phyloP scores from a whole-genome alignment of 2,888 invertebrate genomes.

The Amiota communis region DNA sequence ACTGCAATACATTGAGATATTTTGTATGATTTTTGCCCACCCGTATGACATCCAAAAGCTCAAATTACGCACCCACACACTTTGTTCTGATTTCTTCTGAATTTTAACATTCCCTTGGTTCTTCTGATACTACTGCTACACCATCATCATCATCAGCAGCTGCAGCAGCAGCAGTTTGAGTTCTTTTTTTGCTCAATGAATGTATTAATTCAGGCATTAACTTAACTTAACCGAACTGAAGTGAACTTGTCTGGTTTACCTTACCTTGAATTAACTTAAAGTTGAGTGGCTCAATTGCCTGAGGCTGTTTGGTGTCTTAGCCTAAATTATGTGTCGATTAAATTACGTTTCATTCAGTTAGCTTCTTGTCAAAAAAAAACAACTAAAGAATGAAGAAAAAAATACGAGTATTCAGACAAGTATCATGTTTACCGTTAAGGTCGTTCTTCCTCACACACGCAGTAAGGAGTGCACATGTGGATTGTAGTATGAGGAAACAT shows the following conservation, averaged over 20 bases:
- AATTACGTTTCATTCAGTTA: conserved; percentile 10
- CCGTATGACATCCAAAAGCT: neutral
- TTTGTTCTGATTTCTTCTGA: no score
- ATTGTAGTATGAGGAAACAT: neutral
- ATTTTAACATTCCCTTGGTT: no score
- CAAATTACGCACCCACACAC: conserved; percentile 17
- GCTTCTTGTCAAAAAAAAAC: neutral
- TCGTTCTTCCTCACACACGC: neutral
- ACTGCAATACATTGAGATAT: no score
- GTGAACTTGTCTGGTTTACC: neutral
- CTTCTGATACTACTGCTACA: no score
- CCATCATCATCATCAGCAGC: no score
- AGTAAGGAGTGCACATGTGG: neutral
- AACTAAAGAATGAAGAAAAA: no score
- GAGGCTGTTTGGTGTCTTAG: neutral
- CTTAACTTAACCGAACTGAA: neutral
- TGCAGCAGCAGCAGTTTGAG: no score
- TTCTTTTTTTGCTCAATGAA: no score
- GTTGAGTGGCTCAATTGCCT: neutral
- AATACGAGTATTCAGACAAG: neutral
- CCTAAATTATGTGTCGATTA: conserved; percentile 1
- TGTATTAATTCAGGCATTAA: no score
- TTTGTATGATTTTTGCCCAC: no score
- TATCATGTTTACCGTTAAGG: conserved; percentile 8
- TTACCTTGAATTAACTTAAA: neutral